Conservation (phyloP, 2,113 vertebrate genomes). For the Syngnathoides biaculeatus region DNA sequence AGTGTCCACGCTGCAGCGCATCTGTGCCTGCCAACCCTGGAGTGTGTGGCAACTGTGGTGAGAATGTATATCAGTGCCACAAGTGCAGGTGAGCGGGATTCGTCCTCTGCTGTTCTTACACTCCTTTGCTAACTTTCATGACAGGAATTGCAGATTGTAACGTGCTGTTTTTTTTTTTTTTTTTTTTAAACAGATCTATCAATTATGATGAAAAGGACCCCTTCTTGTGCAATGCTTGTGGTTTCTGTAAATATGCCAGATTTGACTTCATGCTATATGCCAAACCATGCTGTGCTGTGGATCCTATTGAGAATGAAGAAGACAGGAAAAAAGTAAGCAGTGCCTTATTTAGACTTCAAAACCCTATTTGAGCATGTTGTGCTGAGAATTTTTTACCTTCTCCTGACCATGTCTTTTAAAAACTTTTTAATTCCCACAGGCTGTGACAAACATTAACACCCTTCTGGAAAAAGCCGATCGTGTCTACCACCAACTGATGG, state of each 20-base stretch:
- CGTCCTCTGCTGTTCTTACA: neutral
- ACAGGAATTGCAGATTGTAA: neutral
- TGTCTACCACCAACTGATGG: slow-evolving; percentile 98
- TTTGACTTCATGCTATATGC: slow-evolving; percentile 99
- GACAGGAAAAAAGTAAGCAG: slow-evolving; percentile 89
- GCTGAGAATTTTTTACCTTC: neutral
- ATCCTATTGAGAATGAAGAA: slow-evolving; percentile 97
- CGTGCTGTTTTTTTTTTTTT: neutral
- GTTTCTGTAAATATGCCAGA: slow-evolving; percentile 97
- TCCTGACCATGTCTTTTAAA: neutral
- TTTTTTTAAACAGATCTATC: slow-evolving; percentile 81
- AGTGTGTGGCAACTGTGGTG: slow-evolving; percentile 96
- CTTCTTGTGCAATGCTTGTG: slow-evolving; percentile 97
- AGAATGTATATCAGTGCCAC: slow-evolving; percentile 98
- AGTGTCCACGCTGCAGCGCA: slow-evolving; percentile 96
- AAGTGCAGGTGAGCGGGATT: slow-evolving; percentile 86
- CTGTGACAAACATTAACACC: slow-evolving; percentile 96
- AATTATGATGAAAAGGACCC: slow-evolving; percentile 99
- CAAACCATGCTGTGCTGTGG: slow-evolving; percentile 95
- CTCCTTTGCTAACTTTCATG: neutral
- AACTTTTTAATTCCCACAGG: slow-evolving; percentile 64
- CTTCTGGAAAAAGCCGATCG: slow-evolving; percentile 96
- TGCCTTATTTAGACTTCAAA: neutral
- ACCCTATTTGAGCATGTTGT: neutral
- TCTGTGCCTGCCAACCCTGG: slow-evolving; percentile 96